These are phyloP conservation scores for Harpagus bidentatus DNA, from an alignment of 2,113 vertebrate species.

Conservation along the genomic window DNA sequence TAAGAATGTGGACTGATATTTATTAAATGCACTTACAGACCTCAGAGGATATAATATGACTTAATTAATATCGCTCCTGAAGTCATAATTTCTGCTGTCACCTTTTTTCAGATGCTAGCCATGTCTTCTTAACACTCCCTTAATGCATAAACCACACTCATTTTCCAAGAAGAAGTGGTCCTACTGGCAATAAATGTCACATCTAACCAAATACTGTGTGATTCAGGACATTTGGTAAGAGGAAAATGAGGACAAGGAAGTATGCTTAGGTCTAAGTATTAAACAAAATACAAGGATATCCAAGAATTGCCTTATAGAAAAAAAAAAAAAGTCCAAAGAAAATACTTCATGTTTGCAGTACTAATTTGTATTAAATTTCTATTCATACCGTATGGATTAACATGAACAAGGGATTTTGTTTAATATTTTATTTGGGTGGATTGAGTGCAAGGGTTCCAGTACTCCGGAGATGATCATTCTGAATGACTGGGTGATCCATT, in stretches of 20 bases:
- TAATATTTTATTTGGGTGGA: constrained; percentile 11
- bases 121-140: background rate
- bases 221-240: background rate
- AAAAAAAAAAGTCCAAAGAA: background rate
- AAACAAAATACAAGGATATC: background rate
- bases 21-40: background rate
- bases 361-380: background rate
- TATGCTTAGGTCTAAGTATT: background rate
- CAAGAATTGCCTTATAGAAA: background rate
- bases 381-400: background rate
- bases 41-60: background rate
- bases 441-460: background rate
- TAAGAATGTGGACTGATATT: background rate
- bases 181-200: background rate
- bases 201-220: background rate
- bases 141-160: background rate
- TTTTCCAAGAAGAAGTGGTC: background rate
- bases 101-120: background rate
- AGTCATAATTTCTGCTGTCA: background rate
- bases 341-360: background rate
- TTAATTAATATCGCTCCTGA: background rate
- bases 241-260: background rate
- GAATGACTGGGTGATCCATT: constrained; percentile 39
- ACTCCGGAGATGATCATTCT: background rate
- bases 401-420: background rate